These are phyloP conservation scores for Neopelma chrysocephalum DNA, from an alignment of 2,797 vertebrate species.

Conservation along the genomic window DNA sequence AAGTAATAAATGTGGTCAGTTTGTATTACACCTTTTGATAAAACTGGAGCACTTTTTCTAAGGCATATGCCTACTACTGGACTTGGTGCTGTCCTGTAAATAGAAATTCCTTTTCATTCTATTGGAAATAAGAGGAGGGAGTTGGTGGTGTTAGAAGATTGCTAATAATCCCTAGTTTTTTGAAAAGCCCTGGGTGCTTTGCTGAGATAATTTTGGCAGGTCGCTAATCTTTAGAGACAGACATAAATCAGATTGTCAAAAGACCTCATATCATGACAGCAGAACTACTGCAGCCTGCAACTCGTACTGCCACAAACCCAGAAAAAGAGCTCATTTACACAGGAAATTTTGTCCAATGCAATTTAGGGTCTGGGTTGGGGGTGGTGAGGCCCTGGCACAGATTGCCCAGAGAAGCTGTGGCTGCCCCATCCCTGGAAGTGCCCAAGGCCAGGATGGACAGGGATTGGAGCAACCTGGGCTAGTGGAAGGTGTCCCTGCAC, in stretches of 20 bases:
- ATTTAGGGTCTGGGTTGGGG: background rate
- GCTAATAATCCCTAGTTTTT: background rate
- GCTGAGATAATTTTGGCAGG: background rate
- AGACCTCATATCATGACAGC: background rate
- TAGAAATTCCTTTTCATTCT: background rate
- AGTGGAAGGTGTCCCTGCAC: rapidly evolving
- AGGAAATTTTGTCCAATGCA: background rate
- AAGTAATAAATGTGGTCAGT: background rate
- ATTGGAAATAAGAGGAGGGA: background rate
- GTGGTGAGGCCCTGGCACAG: rapidly evolving
- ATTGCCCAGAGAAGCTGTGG: rapidly evolving
- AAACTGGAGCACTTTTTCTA: background rate
- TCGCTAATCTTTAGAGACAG: conserved; percentile 1
- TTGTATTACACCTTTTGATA: background rate
- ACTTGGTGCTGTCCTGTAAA: background rate
- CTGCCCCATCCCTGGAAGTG: background rate
- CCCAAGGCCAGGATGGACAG: rapidly evolving
- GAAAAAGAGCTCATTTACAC: background rate
- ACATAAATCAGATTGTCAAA: conserved; percentile 17
- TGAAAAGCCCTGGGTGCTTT: conserved; percentile 1
- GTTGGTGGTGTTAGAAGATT: background rate
- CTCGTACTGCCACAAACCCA: background rate
- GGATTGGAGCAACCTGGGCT: rapidly evolving
- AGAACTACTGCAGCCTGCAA: background rate
- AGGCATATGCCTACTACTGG: background rate